phyloP scores from a whole-genome alignment of 2,113 vertebrate species.

The Heterotilapia buettikoferi region DNA sequence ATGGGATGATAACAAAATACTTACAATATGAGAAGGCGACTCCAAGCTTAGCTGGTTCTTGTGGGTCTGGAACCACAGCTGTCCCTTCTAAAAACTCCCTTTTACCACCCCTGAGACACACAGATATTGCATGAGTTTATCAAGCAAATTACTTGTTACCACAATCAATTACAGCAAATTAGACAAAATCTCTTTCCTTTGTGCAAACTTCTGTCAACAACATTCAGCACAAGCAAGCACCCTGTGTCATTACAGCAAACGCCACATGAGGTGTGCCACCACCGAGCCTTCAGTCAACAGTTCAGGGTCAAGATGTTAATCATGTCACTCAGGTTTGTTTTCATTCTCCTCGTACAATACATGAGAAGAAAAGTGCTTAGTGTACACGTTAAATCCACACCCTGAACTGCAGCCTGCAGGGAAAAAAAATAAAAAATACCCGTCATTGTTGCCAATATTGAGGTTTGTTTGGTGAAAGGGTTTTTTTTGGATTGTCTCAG shows the following conservation, averaged over 20 bases:
- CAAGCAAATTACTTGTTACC: neutral
- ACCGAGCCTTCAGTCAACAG: neutral
- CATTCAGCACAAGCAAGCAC: neutral
- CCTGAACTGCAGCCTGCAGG: neutral
- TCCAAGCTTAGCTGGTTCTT: neutral
- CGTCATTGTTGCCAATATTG: neutral
- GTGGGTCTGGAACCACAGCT: neutral
- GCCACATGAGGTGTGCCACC: neutral
- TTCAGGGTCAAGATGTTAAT: neutral
- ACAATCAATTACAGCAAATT: neutral
- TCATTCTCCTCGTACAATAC: neutral
- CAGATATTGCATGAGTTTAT: neutral
- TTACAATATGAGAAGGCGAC: neutral
- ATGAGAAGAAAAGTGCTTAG: neutral
- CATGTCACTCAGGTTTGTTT: neutral
- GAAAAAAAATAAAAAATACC: fast-evolving
- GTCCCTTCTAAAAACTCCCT: neutral
- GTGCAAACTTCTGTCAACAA: neutral
- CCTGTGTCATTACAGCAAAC: neutral
- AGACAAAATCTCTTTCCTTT: neutral
- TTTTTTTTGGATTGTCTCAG: neutral
- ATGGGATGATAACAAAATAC: neutral
- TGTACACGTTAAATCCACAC: neutral
- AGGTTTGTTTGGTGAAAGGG: fast-evolving
- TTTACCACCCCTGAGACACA: neutral